phyloP scores from a whole-genome alignment of 2,797 vertebrate species.

The Esox lucius region DNA sequence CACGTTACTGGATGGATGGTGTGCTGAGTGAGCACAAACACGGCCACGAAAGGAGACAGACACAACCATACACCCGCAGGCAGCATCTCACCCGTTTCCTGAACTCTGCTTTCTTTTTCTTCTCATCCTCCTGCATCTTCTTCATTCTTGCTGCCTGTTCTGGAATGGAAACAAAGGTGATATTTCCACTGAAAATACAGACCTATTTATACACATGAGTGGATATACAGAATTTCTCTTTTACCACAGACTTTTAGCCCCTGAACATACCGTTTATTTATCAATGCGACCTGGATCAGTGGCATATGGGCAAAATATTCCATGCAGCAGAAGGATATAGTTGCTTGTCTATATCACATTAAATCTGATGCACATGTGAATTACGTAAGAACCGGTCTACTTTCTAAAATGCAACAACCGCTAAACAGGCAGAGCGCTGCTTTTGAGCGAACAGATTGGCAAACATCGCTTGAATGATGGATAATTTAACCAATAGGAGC shows the following conservation, averaged over 20 bases:
- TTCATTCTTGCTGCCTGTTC: conserved; percentile 88
- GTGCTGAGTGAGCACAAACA: neutral
- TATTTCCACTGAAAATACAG: neutral
- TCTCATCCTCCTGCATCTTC: conserved; percentile 91
- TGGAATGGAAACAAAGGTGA: conserved; percentile 37
- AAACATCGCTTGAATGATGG: conserved; percentile 8
- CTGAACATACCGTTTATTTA: no score
- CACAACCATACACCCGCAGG: neutral
- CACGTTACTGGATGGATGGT: neutral
- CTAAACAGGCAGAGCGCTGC: neutral
- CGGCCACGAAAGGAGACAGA: neutral
- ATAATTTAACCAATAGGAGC: conserved; percentile 38
- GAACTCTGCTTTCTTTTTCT: conserved; percentile 88
- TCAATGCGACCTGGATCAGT: no score
- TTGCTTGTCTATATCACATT: no score
- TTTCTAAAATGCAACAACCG: neutral
- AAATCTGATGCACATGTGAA: neutral
- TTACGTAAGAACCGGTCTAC: neutral
- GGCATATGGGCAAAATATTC: no score
- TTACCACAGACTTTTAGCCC: no score
- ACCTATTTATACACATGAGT: neutral
- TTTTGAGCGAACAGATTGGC: neutral
- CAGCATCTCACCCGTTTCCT: conserved; percentile 80
- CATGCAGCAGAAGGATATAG: no score
- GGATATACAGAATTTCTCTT: neutral